Evolutionary conservation across 2,113 vertebrate genomes (phyloP).

Genomic region (Guaruba guarouba): DNA sequence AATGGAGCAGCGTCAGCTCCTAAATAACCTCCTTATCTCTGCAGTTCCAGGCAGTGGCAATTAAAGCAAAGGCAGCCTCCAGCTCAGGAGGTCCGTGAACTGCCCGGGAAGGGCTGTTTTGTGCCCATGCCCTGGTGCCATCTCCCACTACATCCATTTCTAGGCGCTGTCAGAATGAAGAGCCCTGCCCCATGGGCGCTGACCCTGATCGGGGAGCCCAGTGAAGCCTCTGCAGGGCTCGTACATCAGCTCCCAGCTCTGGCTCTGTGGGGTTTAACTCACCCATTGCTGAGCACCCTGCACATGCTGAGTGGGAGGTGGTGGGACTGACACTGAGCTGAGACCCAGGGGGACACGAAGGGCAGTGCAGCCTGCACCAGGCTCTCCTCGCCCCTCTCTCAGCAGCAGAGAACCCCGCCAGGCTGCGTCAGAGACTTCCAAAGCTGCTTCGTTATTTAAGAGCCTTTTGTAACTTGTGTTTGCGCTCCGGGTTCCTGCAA

Average conservation of each 20-base stretch:
- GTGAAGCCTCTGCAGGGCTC: background rate
- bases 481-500: background rate
- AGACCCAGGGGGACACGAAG: background rate
- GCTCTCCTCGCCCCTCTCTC: background rate
- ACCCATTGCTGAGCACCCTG: background rate
- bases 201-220: background rate
- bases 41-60: background rate
- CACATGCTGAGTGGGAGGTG: background rate
- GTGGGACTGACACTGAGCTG: background rate
- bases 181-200: background rate
- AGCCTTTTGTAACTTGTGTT: background rate
- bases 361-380: accelerated
- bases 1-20: background rate
- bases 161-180: background rate
- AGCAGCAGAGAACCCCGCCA: background rate
- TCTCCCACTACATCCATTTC: background rate
- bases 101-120: background rate
- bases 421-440: background rate
- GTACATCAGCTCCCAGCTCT: background rate
- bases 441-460: background rate
- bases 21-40: background rate
- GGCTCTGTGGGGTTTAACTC: background rate
- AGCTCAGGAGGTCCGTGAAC: background rate
- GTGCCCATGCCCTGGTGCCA: accelerated
- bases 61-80: background rate